phyloP scores from a whole-genome alignment of 1,140 invertebrate genomes.

The Drosophila funebris region DNA sequence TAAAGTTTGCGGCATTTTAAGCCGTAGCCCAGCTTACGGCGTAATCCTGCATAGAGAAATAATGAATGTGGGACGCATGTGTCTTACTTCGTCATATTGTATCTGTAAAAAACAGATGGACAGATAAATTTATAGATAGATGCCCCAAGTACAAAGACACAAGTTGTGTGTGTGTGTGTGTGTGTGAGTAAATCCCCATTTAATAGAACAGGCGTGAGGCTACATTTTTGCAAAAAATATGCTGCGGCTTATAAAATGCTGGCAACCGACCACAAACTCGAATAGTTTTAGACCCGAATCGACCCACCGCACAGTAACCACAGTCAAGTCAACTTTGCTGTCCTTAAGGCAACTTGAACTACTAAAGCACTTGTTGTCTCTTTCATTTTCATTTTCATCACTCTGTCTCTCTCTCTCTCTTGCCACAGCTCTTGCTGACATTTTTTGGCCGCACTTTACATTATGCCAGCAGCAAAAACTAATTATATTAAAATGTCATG shows the following conservation, averaged over 20 bases:
- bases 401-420: background rate
- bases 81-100: conserved; percentile 44
- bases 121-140: conserved; percentile 36
- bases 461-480: conserved; percentile 76
- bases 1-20: conserved; percentile 81
- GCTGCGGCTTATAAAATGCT: conserved; percentile 71
- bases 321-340: conserved; percentile 67
- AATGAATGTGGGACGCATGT: conserved; percentile 70
- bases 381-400: background rate
- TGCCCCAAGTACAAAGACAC: conserved; percentile 20
- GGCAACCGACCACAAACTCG: conserved; percentile 50
- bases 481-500: conserved; percentile 81
- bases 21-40: conserved; percentile 67
- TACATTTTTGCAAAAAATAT: conserved; percentile 68
- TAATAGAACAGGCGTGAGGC: conserved; percentile 70
- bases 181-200: conserved; percentile 64
- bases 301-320: conserved; percentile 18
- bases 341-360: conserved; percentile 47
- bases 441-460: conserved; percentile 80
- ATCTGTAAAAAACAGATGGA: conserved; percentile 50
- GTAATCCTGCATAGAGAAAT: conserved; percentile 77
- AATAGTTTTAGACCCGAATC: conserved; percentile 62
- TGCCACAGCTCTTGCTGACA: conserved; percentile 60
- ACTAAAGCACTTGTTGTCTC: conserved; percentile 3
- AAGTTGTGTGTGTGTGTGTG: conserved; percentile 24